Conservation (phyloP, 2,113 vertebrate species). For the Spermophilus dauricus region DNA sequence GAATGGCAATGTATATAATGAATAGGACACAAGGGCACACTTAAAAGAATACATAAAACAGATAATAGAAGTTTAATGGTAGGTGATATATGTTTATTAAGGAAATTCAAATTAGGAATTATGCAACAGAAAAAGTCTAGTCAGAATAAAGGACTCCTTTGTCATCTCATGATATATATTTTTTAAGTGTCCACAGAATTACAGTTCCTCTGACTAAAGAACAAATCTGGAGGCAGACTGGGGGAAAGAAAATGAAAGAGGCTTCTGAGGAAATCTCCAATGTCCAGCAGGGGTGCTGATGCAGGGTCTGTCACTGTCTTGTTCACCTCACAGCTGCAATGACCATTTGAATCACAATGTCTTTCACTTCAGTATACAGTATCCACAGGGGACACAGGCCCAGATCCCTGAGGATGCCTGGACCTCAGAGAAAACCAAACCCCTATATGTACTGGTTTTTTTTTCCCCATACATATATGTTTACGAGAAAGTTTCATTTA, state of each 20-base stretch:
- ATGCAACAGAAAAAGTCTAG: not conserved
- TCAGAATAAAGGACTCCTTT: not conserved
- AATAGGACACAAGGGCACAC: not conserved
- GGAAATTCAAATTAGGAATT: not conserved
- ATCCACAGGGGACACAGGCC: not conserved
- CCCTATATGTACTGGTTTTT: not conserved
- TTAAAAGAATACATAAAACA: not conserved
- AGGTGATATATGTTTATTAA: not conserved
- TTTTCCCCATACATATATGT: not conserved
- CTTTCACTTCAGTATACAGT: not conserved
- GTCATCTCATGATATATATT: not conserved
- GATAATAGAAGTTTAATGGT: not conserved
- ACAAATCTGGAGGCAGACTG: not conserved
- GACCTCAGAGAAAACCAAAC: not conserved
- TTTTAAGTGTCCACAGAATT: not conserved
- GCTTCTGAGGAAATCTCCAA: not conserved
- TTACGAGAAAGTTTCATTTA: not conserved
- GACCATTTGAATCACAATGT: not conserved
- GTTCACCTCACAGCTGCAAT: no score
- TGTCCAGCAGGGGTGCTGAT: accelerated
- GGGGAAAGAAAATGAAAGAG: not conserved
- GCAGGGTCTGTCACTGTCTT: accelerated
- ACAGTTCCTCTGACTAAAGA: not conserved
- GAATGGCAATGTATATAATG: not conserved
- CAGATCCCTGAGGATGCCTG: not conserved